Evolutionary conservation across 1,140 invertebrate genomes (phyloP).

Genomic region (Diorhabda sublineata): DNA sequence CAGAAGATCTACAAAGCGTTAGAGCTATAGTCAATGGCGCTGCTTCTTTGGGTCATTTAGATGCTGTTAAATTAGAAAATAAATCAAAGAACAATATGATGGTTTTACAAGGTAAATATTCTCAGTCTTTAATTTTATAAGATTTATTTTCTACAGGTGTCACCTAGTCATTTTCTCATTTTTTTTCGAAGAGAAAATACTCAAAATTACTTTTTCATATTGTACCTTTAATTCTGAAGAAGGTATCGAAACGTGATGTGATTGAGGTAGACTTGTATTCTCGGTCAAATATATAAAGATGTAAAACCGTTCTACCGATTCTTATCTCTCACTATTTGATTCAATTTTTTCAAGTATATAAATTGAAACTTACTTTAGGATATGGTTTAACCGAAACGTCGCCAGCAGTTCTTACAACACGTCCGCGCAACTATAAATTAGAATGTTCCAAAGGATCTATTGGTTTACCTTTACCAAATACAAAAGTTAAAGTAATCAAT

Average conservation of each 20-base stretch:
- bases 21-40: conserved; percentile 62
- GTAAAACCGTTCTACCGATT: background rate
- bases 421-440: conserved; percentile 21
- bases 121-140: background rate
- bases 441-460: conserved; percentile 52
- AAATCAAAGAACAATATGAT: conserved; percentile 42
- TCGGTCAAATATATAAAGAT: too few relatives aligned
- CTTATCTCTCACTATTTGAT: background rate
- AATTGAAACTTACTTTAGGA: conserved; percentile 42
- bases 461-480: conserved; percentile 57
- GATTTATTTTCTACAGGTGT: background rate
- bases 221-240: too few relatives aligned
- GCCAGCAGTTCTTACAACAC: conserved; percentile 46
- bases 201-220: too few relatives aligned
- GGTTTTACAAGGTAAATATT: conserved; percentile 46
- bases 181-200: too few relatives aligned
- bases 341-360: background rate
- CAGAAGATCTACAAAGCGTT: conserved; percentile 55
- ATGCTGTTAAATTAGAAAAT: conserved; percentile 55
- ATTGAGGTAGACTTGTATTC: too few relatives aligned
- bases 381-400: conserved; percentile 66
- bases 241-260: too few relatives aligned
- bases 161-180: too few relatives aligned
- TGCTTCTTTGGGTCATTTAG: conserved; percentile 60
- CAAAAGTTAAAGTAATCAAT: conserved; percentile 62